phyloP scores from a whole-genome alignment of 2,113 vertebrate species.

The Hystrix cristata region DNA sequence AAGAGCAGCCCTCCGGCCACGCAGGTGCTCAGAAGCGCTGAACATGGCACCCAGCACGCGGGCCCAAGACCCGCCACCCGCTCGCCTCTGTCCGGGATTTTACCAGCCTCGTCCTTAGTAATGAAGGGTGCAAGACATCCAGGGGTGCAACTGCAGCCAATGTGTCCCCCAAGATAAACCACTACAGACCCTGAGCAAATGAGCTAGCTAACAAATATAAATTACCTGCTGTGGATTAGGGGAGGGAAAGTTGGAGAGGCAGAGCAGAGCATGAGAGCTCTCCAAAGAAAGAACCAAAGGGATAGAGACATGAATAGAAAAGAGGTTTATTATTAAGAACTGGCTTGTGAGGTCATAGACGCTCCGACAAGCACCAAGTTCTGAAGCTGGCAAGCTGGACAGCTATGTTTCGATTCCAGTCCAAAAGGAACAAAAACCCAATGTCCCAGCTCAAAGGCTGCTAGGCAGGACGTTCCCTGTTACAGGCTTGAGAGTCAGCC shows the following conservation, averaged over 20 bases:
- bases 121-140: background rate
- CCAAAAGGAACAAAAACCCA: background rate
- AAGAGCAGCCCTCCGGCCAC: background rate
- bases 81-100: rapidly evolving
- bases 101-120: background rate
- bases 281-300: background rate
- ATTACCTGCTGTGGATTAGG: background rate
- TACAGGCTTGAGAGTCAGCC: background rate
- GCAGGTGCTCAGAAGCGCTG: background rate
- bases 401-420: background rate
- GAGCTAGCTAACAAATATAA: background rate
- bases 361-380: background rate
- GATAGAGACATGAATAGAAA: background rate
- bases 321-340: background rate
- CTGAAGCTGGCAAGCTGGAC: background rate
- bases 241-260: background rate
- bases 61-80: background rate
- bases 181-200: background rate
- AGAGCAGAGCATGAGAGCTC: background rate
- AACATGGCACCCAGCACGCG: rapidly evolving
- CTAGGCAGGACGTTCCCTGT: background rate
- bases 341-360: background rate
- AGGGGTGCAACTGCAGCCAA: background rate
- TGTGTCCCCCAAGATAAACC: background rate
- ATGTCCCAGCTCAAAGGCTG: background rate